These are phyloP conservation scores for Vollenhovia emeryi DNA, from an alignment of 1,140 invertebrate species.

Conservation along the genomic window DNA sequence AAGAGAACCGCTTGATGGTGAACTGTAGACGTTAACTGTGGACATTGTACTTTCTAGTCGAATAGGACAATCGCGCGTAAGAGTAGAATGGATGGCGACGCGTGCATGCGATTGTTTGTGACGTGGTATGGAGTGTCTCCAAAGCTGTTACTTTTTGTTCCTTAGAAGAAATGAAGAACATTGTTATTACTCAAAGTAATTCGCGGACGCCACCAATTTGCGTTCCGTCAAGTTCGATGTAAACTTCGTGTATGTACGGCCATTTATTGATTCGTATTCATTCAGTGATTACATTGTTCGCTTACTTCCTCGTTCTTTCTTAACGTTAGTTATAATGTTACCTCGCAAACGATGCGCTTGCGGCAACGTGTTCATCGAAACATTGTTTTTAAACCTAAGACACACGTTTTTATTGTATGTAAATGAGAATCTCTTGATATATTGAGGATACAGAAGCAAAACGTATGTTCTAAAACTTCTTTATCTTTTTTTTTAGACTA, in stretches of 20 bases:
- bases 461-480: neutral
- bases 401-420: conserved; percentile 19
- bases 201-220: neutral
- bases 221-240: neutral
- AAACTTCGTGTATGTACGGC: neutral
- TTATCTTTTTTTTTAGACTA: neutral
- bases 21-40: conserved; percentile 61
- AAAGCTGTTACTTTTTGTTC: conserved; percentile 64
- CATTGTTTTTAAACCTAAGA: conserved; percentile 29
- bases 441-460: conserved; percentile 23
- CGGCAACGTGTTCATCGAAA: neutral
- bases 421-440: conserved; percentile 3
- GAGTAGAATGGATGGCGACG: conserved; percentile 20
- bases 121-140: conserved; percentile 45
- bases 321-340: neutral
- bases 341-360: conserved; percentile 4
- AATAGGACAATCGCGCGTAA: conserved; percentile 37
- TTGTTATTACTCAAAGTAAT: conserved; percentile 53
- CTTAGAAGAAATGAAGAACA: conserved; percentile 67
- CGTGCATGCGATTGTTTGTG: conserved; percentile 31
- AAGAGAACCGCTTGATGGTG: conserved; percentile 28
- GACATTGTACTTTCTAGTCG: conserved; percentile 77
- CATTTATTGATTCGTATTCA: conserved; percentile 17
- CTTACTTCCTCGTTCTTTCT: neutral
- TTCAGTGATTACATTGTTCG: neutral